phyloP scores from a whole-genome alignment of 2,797 vertebrate genomes.

The Delichon dasypus region DNA sequence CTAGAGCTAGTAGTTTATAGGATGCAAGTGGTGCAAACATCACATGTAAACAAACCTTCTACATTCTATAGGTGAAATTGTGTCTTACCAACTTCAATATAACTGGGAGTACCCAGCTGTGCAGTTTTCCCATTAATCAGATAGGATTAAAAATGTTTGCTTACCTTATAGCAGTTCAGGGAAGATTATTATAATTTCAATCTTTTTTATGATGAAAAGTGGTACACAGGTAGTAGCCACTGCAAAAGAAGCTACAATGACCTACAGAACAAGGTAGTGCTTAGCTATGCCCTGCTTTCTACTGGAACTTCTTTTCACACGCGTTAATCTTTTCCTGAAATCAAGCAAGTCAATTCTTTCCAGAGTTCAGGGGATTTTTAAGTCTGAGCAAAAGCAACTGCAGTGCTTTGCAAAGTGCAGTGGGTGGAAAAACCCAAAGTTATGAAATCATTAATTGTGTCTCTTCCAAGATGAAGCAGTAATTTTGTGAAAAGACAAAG shows the following conservation, averaged over 20 bases:
- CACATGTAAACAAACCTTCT: background rate
- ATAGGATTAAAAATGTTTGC: background rate
- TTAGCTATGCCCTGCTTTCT: background rate
- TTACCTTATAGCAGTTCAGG: background rate
- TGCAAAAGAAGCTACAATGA: background rate
- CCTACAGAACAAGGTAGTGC: background rate
- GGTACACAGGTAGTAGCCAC: background rate
- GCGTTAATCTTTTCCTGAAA: background rate
- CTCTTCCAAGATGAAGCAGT: background rate
- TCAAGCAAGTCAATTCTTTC: background rate
- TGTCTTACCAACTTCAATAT: background rate
- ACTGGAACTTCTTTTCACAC: background rate
- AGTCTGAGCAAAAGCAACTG: background rate
- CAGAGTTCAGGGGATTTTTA: background rate
- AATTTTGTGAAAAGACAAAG: background rate
- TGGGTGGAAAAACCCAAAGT: background rate
- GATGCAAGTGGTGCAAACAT: background rate
- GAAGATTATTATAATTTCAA: background rate
- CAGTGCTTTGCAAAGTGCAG: background rate
- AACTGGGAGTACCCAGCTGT: background rate
- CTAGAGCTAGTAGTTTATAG: background rate
- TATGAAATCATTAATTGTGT: background rate
- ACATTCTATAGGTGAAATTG: background rate
- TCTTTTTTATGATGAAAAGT: background rate
- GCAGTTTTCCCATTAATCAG: background rate